phyloP scores from a whole-genome alignment of 2,113 vertebrate genomes.

The Lophotis ruficrista region DNA sequence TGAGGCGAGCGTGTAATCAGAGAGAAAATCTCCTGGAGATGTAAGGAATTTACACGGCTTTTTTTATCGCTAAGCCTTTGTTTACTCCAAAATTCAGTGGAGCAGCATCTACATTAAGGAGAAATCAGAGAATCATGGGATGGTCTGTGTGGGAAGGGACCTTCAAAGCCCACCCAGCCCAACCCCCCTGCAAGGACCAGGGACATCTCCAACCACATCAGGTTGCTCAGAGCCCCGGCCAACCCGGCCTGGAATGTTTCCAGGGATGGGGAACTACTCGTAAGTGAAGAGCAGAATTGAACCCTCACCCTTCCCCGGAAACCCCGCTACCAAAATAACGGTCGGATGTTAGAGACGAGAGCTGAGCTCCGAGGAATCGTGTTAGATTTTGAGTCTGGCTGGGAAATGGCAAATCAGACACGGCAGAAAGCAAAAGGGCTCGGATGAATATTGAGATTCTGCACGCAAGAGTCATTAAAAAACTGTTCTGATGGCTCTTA shows the following conservation, averaged over 20 bases:
- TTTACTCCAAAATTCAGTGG: neutral
- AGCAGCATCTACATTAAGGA: neutral
- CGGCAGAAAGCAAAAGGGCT: neutral
- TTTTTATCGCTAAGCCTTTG: neutral
- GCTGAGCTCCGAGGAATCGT: neutral
- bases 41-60: neutral
- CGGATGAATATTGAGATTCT: neutral
- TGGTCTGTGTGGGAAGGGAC: neutral
- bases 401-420: neutral
- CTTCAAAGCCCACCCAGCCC: fast-evolving
- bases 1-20: fast-evolving
- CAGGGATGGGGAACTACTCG: neutral
- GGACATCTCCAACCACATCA: neutral
- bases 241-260: neutral
- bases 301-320: neutral
- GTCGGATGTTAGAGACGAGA: neutral
- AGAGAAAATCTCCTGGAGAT: neutral
- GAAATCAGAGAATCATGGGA: neutral
- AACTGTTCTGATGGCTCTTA: neutral
- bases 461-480: neutral
- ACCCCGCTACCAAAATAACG: neutral
- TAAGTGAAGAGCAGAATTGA: neutral
- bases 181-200: fast-evolving
- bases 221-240: neutral
- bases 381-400: neutral